These are phyloP conservation scores for Cebus imitator DNA, from an alignment of 2,113 vertebrate genomes.

Conservation along the genomic window DNA sequence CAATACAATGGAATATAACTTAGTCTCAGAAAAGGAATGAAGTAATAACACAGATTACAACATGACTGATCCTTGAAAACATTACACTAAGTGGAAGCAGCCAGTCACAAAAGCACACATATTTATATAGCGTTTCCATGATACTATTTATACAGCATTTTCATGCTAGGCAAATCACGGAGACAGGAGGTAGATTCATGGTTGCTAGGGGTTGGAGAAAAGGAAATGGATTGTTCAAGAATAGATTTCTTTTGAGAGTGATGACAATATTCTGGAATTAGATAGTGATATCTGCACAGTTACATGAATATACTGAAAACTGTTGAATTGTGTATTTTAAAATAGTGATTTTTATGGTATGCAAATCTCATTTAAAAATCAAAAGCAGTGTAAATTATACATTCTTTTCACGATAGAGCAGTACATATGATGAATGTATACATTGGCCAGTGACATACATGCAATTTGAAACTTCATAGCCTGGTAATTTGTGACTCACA, in stretches of 20 bases:
- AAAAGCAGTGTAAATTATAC: not conserved
- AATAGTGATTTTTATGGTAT: not conserved
- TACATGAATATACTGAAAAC: not conserved
- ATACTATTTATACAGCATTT: not conserved
- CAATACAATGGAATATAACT: not conserved
- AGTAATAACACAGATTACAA: not conserved
- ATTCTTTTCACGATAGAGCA: not conserved
- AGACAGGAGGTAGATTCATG: not conserved
- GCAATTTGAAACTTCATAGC: not conserved
- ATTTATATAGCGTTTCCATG: too few species aligned
- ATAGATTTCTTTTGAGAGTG: too few species aligned
- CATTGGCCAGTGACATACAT: not conserved
- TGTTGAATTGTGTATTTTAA: not conserved
- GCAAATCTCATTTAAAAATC: constrained; percentile 12
- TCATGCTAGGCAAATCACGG: not conserved
- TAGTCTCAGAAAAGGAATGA: not conserved
- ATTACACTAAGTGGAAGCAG: not conserved
- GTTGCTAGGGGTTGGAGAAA: not conserved
- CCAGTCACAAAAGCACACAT: not conserved
- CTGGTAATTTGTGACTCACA: not conserved
- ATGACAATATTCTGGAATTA: not conserved
- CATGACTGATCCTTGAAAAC: not conserved
- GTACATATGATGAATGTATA: not conserved
- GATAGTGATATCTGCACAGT: not conserved
- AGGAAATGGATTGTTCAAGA: not conserved